phyloP scores from a whole-genome alignment of 2,797 vertebrate genomes.

The Nyctalus aviator region DNA sequence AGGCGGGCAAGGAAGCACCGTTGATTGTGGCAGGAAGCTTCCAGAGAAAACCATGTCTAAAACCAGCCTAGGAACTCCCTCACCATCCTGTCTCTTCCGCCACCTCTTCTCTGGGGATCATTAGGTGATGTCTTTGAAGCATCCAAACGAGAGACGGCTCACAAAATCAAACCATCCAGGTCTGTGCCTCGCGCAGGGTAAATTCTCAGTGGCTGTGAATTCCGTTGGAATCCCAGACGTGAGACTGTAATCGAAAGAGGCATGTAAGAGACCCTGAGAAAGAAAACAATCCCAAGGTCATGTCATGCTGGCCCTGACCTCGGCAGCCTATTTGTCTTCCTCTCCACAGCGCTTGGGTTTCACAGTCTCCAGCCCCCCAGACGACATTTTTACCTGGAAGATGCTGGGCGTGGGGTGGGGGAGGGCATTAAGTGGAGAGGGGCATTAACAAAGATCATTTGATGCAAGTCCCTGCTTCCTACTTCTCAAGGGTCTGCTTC shows the following conservation, averaged over 20 bases:
- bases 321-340: not conserved
- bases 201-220: not conserved
- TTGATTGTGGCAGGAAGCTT: not conserved
- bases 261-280: slow-evolving; percentile 39
- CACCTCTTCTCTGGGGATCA: not conserved
- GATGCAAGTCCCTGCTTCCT: slow-evolving; percentile 32
- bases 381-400: slow-evolving; percentile 56
- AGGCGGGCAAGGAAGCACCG: not conserved
- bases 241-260: not conserved
- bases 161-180: not conserved
- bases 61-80: not conserved
- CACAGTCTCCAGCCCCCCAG: not conserved
- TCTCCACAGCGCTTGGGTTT: not conserved
- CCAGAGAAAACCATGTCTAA: not conserved
- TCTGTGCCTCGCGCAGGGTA: not conserved
- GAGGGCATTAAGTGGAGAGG: slow-evolving; percentile 42
- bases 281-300: slow-evolving; percentile 40
- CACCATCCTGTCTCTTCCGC: not conserved
- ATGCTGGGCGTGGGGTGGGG: not conserved
- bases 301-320: not conserved
- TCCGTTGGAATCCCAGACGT: not conserved
- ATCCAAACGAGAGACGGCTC: not conserved
- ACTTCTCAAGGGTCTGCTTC: slow-evolving; percentile 60
- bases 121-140: slow-evolving; percentile 49
- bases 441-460: slow-evolving; percentile 50